Evolutionary conservation across 2,797 vertebrate species (phyloP).

Genomic region (Phalloptychus januarius): DNA sequence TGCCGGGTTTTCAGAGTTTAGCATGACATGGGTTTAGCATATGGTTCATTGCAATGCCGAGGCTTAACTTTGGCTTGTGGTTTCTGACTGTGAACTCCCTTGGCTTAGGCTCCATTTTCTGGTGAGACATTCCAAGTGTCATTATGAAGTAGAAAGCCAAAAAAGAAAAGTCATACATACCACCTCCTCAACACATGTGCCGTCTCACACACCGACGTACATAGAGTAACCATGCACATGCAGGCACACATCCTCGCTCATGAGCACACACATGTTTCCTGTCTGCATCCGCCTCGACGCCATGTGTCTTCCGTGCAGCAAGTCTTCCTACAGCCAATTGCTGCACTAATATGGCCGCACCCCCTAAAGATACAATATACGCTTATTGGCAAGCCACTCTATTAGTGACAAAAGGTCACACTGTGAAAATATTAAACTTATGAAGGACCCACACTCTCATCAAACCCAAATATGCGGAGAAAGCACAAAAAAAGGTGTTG

Average conservation of each 20-base stretch:
- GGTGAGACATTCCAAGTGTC: conserved; percentile 84
- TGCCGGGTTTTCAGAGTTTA: conserved; percentile 68
- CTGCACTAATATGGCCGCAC: conserved; percentile 74
- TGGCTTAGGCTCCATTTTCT: conserved; percentile 79
- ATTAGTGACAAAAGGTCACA: conserved; percentile 89
- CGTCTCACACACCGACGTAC: conserved; percentile 35
- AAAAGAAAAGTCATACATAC: conserved; percentile 46
- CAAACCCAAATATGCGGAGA: conserved; percentile 83
- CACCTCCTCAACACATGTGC: conserved; percentile 51
- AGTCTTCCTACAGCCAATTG: conserved; percentile 66
- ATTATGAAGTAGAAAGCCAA: conserved; percentile 77
- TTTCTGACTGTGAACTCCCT: conserved; percentile 79
- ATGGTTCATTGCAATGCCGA: conserved; percentile 79
- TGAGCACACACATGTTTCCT: conserved; percentile 67
- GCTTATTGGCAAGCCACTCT: conserved; percentile 85
- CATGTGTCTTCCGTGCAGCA: conserved; percentile 67
- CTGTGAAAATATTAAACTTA: conserved; percentile 87
- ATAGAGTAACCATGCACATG: conserved; percentile 25
- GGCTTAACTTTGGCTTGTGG: conserved; percentile 79
- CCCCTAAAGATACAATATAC: conserved; percentile 89
- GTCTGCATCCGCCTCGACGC: conserved; percentile 67
- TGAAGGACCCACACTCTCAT: conserved; percentile 77
- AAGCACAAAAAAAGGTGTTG: conserved; percentile 86
- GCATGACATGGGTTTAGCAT: conserved; percentile 77
- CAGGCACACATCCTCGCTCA: conserved; percentile 57